phyloP scores from a whole-genome alignment of 2,888 invertebrate genomes.

The Drosophila engyochracea region DNA sequence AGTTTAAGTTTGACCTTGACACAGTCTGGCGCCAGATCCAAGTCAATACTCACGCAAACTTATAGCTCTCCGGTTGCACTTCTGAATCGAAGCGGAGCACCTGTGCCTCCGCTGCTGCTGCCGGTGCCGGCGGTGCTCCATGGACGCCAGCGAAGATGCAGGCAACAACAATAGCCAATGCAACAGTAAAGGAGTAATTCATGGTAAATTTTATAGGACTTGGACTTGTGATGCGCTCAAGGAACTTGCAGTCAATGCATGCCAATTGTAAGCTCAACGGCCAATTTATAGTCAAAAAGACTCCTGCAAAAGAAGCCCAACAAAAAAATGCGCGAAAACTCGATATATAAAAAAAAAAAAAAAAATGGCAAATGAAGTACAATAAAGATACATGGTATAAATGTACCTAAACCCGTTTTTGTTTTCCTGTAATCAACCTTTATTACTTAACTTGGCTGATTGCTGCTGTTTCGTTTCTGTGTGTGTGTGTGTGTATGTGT shows the following conservation, averaged over 20 bases:
- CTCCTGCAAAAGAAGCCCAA: slow-evolving; percentile 30
- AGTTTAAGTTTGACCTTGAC: slow-evolving; percentile 55
- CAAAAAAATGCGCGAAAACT: neutral
- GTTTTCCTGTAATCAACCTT: slow-evolving; percentile 52
- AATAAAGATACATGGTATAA: slow-evolving; percentile 13
- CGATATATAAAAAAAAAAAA: neutral
- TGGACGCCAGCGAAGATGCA: slow-evolving; percentile 73
- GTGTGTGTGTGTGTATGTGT: neutral
- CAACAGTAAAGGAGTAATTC: slow-evolving; percentile 61
- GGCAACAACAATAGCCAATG: slow-evolving; percentile 71
- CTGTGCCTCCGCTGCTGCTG: slow-evolving; percentile 86
- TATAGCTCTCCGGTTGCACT: slow-evolving; percentile 83
- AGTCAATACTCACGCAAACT: slow-evolving; percentile 79
- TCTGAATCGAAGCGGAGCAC: slow-evolving; percentile 88
- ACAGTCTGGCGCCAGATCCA: slow-evolving; percentile 27
- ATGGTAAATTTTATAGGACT: slow-evolving; percentile 53
- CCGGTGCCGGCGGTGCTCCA: slow-evolving; percentile 78
- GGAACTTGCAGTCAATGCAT: slow-evolving; percentile 78
- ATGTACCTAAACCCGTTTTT: slow-evolving; percentile 45
- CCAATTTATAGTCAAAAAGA: slow-evolving; percentile 63
- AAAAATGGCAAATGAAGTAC: slow-evolving; percentile 26
- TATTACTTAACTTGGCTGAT: slow-evolving; percentile 52
- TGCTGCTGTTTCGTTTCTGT: slow-evolving; percentile 3
- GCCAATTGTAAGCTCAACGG: slow-evolving; percentile 45
- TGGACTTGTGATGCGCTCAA: slow-evolving; percentile 58